Evolutionary conservation across 2,113 vertebrate species (phyloP).

Genomic region (Gymnocephalus cernua): DNA sequence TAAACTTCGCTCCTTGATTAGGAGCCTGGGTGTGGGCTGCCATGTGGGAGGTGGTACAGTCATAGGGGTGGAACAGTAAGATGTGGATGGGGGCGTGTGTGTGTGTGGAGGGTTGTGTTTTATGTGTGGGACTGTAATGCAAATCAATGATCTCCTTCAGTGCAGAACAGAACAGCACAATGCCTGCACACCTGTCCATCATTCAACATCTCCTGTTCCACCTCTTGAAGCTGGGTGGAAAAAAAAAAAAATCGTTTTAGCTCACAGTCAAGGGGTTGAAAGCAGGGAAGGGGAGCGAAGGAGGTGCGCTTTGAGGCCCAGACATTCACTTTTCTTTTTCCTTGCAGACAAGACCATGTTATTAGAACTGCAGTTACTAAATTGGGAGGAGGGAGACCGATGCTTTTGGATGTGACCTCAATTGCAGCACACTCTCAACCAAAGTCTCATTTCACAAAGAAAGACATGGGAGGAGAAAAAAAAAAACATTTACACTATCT

Average conservation of each 20-base stretch:
- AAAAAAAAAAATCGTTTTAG: constrained; percentile 58
- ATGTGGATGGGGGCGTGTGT: constrained; percentile 45
- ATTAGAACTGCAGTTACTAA: constrained; percentile 74
- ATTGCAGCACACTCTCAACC: constrained; percentile 72
- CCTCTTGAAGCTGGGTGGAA: constrained; percentile 62
- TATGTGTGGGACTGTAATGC: constrained; percentile 75
- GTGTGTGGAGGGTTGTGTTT: constrained; percentile 48
- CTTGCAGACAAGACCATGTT: constrained; percentile 64
- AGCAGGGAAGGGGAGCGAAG: constrained; percentile 43
- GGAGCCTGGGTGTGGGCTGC: constrained; percentile 57
- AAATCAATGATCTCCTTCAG: constrained; percentile 82
- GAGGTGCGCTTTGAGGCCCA: constrained; percentile 62
- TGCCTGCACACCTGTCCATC: constrained; percentile 83
- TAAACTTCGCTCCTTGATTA: constrained; percentile 73
- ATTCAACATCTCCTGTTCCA: constrained; percentile 79
- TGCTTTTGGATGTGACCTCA: constrained; percentile 79
- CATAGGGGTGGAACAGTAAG: constrained; percentile 75
- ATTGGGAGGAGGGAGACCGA: constrained; percentile 66
- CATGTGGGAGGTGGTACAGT: constrained; percentile 68
- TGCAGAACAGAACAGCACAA: constrained; percentile 77
- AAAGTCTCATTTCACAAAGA: constrained; percentile 75
- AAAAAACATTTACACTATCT: constrained; percentile 78
- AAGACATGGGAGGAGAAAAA: constrained; percentile 59
- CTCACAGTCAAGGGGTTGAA: constrained; percentile 71
- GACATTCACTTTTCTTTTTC: constrained; percentile 75